These are phyloP conservation scores for Hypanus sabinus DNA, from an alignment of 2,113 vertebrate genomes.

Conservation along the genomic window DNA sequence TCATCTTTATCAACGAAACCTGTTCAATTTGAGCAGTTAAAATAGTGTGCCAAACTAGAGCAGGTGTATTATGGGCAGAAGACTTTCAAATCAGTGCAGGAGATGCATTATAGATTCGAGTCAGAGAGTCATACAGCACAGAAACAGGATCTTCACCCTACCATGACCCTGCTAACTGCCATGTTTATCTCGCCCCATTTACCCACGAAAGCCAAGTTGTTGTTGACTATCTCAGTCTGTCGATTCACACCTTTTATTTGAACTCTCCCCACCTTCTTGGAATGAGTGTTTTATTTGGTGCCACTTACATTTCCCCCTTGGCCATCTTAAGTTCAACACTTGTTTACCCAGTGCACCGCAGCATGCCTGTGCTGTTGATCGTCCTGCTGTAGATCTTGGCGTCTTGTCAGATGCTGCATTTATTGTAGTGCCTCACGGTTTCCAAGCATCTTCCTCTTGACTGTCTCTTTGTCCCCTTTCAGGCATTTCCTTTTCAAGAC, in stretches of 20 bases:
- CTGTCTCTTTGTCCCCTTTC: constrained; percentile 46
- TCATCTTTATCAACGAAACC: neutral
- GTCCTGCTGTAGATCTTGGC: neutral
- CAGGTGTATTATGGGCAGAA: neutral
- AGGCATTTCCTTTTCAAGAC: constrained; percentile 99
- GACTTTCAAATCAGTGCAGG: neutral
- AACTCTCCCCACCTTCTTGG: neutral
- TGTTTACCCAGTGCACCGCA: neutral
- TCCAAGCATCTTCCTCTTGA: neutral
- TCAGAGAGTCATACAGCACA: too few relatives aligned
- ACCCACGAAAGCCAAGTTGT: too few relatives aligned
- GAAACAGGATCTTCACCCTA: too few relatives aligned
- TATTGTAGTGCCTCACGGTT: neutral
- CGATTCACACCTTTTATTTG: neutral
- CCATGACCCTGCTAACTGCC: too few relatives aligned
- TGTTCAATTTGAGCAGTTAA: neutral
- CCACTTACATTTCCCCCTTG: neutral
- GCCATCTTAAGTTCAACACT: neutral
- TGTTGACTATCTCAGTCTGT: neutral
- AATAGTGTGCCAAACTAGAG: neutral
- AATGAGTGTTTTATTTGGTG: neutral
- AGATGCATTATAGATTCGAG: neutral
- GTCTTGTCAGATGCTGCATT: neutral
- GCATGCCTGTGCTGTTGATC: neutral
- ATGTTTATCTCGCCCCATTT: too few relatives aligned